Evolutionary conservation across 2,888 invertebrate species (phyloP).

Genomic region (Ectemnius continuus): DNA sequence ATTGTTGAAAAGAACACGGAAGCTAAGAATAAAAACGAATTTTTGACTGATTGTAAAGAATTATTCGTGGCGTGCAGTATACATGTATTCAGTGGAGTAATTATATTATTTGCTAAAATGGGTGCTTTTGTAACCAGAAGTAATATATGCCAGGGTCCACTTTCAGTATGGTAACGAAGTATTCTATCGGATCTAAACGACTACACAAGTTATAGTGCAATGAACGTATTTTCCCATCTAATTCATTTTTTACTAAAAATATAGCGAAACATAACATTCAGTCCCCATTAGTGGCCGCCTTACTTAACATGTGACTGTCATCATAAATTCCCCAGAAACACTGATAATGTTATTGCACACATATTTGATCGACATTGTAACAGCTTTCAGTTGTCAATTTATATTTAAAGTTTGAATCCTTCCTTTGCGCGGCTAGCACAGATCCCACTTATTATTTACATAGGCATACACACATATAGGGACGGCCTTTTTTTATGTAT

Average conservation of each 20-base stretch:
- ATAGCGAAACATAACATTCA: neutral
- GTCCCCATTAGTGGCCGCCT: neutral
- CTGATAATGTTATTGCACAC: too few species aligned
- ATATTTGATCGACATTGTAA: too few species aligned
- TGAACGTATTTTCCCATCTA: slow-evolving; percentile 35
- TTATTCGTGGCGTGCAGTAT: slow-evolving; percentile 50
- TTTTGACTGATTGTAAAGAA: slow-evolving; percentile 52
- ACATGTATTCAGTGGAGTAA: slow-evolving; percentile 43
- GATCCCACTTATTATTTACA: too few species aligned
- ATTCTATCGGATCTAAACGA: slow-evolving; percentile 38
- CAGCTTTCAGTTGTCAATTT: too few species aligned
- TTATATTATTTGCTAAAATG: slow-evolving; percentile 53
- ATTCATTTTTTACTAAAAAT: slow-evolving; percentile 33
- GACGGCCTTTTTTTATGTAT: too few species aligned
- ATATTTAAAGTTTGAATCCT: too few species aligned
- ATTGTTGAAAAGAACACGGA: slow-evolving; percentile 35
- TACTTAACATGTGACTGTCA: neutral
- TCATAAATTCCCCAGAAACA: too few species aligned
- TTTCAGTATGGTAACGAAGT: slow-evolving; percentile 42
- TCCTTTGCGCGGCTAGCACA: too few species aligned
- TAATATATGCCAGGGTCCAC: slow-evolving; percentile 57
- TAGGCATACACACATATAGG: too few species aligned
- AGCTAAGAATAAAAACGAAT: slow-evolving; percentile 47
- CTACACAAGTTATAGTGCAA: slow-evolving; percentile 46
- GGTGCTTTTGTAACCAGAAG: slow-evolving; percentile 55